phyloP scores from a whole-genome alignment of 2,888 invertebrate species.

The Scaptomyza flava region DNA sequence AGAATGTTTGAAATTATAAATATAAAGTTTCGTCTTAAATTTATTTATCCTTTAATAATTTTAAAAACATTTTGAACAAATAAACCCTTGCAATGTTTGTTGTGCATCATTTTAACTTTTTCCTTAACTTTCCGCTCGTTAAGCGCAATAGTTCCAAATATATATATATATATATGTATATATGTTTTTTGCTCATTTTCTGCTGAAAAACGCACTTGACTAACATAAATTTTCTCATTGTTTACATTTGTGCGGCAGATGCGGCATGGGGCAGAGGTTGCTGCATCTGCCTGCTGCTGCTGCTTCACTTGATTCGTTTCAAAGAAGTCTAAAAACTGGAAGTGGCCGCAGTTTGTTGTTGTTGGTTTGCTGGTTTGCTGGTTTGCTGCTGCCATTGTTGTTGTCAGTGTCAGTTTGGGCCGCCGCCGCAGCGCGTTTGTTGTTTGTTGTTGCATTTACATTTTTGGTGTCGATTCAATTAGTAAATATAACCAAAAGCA shows the following conservation, averaged over 20 bases:
- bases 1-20: no score
- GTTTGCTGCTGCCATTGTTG: constrained; percentile 44
- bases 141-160: constrained; percentile 59
- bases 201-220: constrained; percentile 75
- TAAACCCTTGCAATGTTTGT: not conserved
- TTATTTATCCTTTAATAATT: no score
- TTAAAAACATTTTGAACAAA: no score
- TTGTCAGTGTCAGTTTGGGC: constrained; percentile 52
- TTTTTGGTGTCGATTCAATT: constrained; percentile 84
- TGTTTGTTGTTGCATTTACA: constrained; percentile 79
- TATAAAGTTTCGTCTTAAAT: no score
- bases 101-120: constrained; percentile 11
- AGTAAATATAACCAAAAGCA: constrained; percentile 83
- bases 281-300: constrained; percentile 52
- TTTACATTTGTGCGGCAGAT: constrained; percentile 58
- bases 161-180: no score
- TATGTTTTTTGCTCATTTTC: constrained; percentile 76
- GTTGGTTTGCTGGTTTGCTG: constrained; percentile 26
- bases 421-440: constrained; percentile 58
- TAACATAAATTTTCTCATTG: constrained; percentile 79
- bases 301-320: constrained; percentile 42
- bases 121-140: constrained; percentile 53
- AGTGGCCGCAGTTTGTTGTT: constrained; percentile 39
- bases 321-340: constrained; percentile 59
- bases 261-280: constrained; percentile 28